Conservation (phyloP, 2,113 vertebrate species). For the Serinus canaria region DNA sequence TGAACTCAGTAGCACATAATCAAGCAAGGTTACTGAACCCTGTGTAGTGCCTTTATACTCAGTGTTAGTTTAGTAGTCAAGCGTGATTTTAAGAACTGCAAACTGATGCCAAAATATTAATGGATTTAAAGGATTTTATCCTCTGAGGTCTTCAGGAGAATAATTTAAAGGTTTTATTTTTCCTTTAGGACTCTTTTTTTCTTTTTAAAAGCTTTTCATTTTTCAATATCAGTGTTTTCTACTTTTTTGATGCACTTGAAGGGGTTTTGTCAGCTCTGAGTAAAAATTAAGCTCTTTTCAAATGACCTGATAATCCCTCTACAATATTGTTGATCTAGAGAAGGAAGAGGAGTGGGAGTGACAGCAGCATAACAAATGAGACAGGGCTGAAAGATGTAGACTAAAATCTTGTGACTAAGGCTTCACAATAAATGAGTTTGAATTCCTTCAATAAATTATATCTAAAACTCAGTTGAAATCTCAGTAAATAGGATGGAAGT, state of each 20-base stretch:
- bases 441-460: neutral
- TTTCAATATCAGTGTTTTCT: neutral
- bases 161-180: neutral
- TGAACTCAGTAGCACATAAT: neutral
- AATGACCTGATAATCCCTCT: neutral
- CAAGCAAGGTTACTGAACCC: neutral
- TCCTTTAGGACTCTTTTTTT: neutral
- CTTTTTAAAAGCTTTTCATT: neutral
- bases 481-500: neutral
- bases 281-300: neutral
- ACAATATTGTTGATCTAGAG: neutral
- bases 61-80: neutral
- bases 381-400: neutral
- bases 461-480: neutral
- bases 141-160: neutral
- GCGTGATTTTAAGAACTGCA: neutral
- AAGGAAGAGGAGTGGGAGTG: neutral
- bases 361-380: neutral
- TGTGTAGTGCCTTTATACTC: neutral
- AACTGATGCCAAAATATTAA: slow-evolving; percentile 23
- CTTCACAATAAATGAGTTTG: neutral
- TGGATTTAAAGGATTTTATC: slow-evolving; percentile 4
- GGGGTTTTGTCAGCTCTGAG: neutral
- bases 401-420: neutral
- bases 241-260: neutral